Evolutionary conservation across 2,113 vertebrate species (phyloP), one percentile per base, ranked within the genome.

Genomic region (Coturnix japonica): DNA sequence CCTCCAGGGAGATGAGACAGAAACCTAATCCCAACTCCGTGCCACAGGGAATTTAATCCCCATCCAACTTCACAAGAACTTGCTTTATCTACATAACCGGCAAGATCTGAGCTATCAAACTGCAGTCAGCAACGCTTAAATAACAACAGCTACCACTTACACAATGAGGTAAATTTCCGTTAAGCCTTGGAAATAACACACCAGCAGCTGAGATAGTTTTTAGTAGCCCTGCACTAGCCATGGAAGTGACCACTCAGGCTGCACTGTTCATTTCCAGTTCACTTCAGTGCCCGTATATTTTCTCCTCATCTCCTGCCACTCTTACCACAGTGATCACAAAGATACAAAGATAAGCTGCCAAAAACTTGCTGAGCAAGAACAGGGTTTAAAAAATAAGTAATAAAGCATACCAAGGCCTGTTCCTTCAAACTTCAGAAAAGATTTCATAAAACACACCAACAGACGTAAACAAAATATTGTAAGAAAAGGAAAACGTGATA

Each of bases 291-390:
- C 26, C 26, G 8, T 28, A 7, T 79, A 47, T 91, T 87, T 89
- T 73, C 71, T 72, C 47, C 65, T 19, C 79, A 66, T 53, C 64
- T 77, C 65, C 49, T 49, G 51, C 51, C 41, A 39, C 65, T 75
- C 63, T 75, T 49, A 53, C 75, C 39, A 53, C 9, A 67, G 71
- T 3, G 85, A 69, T 39, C 39, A 85, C 6, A 33, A 33, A 71
- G 56, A 86, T 37, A 71, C 75, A 33, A 33, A 71, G 56, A 86
- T 37, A 71, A 78, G 44, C 20, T 2, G 13, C n/a, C n/a, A 51
- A 84, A 87, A 86, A 47, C 69, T 82, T 64, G 54, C 83, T 87
- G 59, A 92, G 74, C 47, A 85, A 80, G 22, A 91, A 79, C 54
- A 79, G 39, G 61, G 30, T 28, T 9, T 65, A 15, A 41, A 39